These are phyloP conservation scores for Theropithecus gelada DNA, from an alignment of 2,113 vertebrate species.

Conservation along the genomic window DNA sequence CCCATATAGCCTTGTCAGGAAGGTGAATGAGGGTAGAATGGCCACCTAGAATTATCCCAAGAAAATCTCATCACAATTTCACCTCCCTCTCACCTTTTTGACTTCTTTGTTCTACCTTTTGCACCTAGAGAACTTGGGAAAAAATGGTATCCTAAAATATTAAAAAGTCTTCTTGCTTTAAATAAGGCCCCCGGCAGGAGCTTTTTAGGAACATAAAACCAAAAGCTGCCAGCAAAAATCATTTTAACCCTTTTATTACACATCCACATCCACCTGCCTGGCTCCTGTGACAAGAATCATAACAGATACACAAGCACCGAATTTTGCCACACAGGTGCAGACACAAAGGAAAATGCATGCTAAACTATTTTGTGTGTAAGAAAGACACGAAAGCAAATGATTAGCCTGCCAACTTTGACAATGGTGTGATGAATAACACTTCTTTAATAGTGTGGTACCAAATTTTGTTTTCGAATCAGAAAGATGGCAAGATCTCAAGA, in stretches of 20 bases:
- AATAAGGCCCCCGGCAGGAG: neutral
- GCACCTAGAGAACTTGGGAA: neutral
- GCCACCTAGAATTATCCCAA: neutral
- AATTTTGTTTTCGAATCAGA: conserved; percentile 13
- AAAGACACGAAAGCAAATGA: neutral
- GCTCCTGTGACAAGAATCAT: neutral
- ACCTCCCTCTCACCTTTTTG: neutral
- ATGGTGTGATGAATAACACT: neutral
- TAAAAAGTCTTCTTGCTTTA: neutral
- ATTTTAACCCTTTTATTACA: neutral
- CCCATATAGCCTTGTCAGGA: neutral
- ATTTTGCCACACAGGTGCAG: neutral
- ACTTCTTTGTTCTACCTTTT: neutral
- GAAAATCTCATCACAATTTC: neutral
- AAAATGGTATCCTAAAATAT: neutral
- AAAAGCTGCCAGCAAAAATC: neutral
- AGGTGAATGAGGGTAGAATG: neutral
- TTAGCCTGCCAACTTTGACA: neutral
- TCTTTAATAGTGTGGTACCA: neutral
- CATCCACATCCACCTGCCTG: neutral
- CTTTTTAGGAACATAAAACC: neutral
- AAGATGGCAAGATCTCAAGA: neutral
- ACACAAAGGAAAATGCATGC: neutral
- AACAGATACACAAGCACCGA: neutral
- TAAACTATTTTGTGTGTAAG: neutral